Conservation (phyloP, 2,113 vertebrate genomes). For the Neoarius graeffei region DNA sequence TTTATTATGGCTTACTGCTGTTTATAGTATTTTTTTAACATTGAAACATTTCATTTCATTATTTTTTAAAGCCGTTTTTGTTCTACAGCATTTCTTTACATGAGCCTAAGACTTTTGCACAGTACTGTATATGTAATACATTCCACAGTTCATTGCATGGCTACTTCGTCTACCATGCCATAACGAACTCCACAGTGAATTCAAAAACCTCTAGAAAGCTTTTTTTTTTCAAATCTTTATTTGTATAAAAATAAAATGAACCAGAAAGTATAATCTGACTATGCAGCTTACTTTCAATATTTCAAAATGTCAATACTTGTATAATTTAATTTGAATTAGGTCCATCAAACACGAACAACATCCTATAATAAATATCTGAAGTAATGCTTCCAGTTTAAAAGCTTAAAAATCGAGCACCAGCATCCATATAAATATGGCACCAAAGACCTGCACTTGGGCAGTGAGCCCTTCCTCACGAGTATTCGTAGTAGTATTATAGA, state of each 20-base stretch:
- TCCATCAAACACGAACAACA: conserved; percentile 19
- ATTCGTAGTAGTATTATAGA: not conserved
- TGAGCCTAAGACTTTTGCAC: too few species aligned
- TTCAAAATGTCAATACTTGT: conserved; percentile 32
- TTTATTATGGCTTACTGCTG: too few species aligned
- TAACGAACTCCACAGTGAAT: too few species aligned
- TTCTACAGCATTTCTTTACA: too few species aligned
- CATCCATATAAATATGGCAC: conserved; percentile 10
- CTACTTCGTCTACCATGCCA: not conserved
- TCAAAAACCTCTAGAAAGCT: not conserved
- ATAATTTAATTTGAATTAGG: conserved; percentile 14
- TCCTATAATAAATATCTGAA: conserved; percentile 52
- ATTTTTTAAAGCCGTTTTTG: too few species aligned
- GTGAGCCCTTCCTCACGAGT: not conserved
- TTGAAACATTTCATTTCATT: too few species aligned
- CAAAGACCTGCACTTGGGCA: conserved; percentile 21
- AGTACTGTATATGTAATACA: not conserved
- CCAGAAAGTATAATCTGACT: conserved; percentile 12
- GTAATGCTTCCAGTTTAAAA: conserved; percentile 49
- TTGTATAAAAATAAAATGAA: conserved; percentile 34
- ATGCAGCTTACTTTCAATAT: conserved; percentile 23
- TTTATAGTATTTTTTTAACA: too few species aligned
- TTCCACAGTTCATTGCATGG: not conserved
- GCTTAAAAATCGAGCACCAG: conserved; percentile 45
- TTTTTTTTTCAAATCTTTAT: conserved; percentile 23